Percentiles rank a stretch among this genome's conserved stretches.
Evolutionary conservation across 2,113 vertebrate species (phyloP).

Genomic region (Heliornis fulica): DNA sequence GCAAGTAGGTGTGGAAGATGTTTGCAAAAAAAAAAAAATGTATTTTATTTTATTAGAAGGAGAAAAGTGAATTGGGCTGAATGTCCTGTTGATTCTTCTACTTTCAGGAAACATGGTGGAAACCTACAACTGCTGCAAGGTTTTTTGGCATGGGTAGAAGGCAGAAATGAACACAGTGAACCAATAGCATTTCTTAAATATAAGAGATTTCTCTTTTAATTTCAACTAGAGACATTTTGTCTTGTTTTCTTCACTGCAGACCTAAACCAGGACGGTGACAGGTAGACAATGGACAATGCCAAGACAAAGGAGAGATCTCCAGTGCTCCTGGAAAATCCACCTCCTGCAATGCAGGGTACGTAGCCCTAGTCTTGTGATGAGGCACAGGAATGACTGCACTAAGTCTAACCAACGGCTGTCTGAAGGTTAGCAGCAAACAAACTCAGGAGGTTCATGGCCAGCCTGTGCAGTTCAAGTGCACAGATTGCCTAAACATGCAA

Average conservation of each 20-base stretch:
- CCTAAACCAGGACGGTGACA: background rate
- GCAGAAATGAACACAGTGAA: background rate
- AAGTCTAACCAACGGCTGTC: background rate
- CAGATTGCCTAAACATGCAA: background rate
- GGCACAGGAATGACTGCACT: background rate
- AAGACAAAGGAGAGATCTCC: background rate
- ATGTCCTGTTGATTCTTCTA: background rate
- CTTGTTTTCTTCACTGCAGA: background rate
- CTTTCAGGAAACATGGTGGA: background rate
- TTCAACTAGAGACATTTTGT: background rate
- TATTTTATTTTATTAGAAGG: background rate
- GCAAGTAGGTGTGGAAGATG: background rate
- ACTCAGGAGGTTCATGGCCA: accelerated
- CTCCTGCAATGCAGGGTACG: background rate
- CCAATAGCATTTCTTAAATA: background rate
- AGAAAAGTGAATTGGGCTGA: background rate
- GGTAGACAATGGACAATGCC: accelerated
- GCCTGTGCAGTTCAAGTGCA: background rate
- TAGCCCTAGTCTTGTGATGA: background rate
- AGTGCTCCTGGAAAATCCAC: background rate
- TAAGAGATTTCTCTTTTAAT: background rate
- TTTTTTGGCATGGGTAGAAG: background rate
- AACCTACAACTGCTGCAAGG: background rate
- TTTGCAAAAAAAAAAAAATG: background rate
- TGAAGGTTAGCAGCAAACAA: background rate